These are phyloP conservation scores for Sebastes cheni DNA, from an alignment of 2,797 vertebrate genomes.

Conservation along the genomic window DNA sequence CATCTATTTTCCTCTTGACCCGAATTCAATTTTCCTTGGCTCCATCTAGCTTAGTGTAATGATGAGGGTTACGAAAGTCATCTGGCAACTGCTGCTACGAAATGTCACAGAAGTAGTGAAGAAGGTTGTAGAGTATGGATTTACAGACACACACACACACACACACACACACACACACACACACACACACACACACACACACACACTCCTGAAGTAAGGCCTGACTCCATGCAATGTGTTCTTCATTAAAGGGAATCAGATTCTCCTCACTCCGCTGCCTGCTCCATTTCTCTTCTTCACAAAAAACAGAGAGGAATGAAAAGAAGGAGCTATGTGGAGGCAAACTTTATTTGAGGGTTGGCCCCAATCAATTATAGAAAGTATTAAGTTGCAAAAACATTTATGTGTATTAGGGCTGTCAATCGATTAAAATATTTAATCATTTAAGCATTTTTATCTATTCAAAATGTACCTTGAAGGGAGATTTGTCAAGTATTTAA, in stretches of 20 bases:
- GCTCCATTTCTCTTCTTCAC: conserved; percentile 34
- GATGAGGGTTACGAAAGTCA: conserved; percentile 70
- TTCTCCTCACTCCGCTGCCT: conserved; percentile 62
- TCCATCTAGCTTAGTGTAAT: conserved; percentile 63
- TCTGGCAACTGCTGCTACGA: conserved; percentile 69
- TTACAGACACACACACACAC: conserved; percentile 27
- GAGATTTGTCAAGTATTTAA: too few species aligned
- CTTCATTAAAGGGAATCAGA: conserved; percentile 74
- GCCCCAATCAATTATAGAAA: neutral
- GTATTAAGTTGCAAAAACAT: neutral
- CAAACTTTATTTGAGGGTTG: neutral
- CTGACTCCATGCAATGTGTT: conserved; percentile 74
- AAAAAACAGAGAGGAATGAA: conserved; percentile 6
- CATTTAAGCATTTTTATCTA: too few species aligned
- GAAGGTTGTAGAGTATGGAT: conserved; percentile 41
- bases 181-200: conserved; percentile 26
- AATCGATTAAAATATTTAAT: too few species aligned
- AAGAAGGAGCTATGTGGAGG: neutral
- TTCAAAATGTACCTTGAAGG: too few species aligned
- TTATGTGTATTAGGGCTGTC: too few species aligned
- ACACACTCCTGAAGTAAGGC: conserved; percentile 19
- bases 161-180: conserved; percentile 7
- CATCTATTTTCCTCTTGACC: conserved; percentile 44
- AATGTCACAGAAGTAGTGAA: conserved; percentile 64
- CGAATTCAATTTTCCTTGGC: conserved; percentile 70